Percentiles rank a stretch among this genome's conserved stretches.
Conservation (phyloP, 2,113 vertebrate genomes). For the Paradisaea rubra region DNA sequence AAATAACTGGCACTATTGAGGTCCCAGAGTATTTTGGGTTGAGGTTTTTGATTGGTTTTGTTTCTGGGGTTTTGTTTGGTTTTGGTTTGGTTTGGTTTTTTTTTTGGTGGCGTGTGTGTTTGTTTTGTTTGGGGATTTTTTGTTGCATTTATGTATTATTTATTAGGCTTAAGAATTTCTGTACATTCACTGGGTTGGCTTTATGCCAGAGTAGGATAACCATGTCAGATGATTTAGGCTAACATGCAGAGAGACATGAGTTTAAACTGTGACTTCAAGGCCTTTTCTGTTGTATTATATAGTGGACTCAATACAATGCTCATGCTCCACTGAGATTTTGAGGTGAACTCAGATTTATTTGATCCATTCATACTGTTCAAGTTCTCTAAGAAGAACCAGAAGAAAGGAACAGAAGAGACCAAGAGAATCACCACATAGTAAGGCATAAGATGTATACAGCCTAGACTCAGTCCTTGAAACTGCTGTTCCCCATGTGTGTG, state of each 20-base stretch:
- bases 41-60: rapidly evolving
- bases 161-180: neutral
- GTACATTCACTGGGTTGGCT: neutral
- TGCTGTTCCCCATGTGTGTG: neutral
- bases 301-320: neutral
- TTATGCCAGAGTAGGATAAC: neutral
- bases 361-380: neutral
- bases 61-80: rapidly evolving
- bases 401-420: neutral
- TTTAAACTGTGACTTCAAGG: neutral
- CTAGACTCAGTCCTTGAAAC: neutral
- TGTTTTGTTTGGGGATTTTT: rapidly evolving
- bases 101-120: too few species aligned
- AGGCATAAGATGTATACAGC: neutral
- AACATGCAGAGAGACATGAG: neutral
- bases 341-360: neutral
- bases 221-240: neutral
- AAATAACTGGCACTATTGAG: neutral
- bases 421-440: neutral
- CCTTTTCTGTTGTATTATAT: neutral
- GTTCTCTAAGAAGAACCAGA: neutral
- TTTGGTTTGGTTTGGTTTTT: neutral
- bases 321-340: neutral
- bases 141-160: neutral
- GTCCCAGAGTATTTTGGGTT: neutral